Evolutionary conservation across 2,888 invertebrate species (phyloP).

Genomic region (Drosophila vallismaia): DNA sequence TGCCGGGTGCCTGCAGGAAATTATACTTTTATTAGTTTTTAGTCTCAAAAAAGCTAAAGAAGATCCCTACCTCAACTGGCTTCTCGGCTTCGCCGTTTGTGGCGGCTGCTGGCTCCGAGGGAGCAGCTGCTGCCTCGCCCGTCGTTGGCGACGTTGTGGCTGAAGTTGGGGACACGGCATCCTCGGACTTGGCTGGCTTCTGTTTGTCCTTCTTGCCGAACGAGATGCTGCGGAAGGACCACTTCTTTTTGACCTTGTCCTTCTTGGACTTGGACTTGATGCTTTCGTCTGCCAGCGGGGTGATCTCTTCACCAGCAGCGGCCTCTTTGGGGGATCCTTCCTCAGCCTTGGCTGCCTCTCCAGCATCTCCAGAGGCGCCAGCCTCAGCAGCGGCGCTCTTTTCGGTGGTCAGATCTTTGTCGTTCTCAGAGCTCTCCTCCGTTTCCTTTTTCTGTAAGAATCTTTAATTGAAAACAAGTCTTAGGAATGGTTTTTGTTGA

Average conservation of each 20-base stretch:
- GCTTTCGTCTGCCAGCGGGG: constrained; percentile 81
- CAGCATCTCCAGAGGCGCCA: constrained; percentile 50
- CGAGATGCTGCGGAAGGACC: constrained; percentile 94
- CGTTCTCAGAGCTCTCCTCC: constrained; percentile 86
- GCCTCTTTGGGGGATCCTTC: constrained; percentile 70
- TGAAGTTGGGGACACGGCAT: constrained; percentile 81
- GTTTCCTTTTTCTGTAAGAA: constrained; percentile 85
- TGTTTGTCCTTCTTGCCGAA: constrained; percentile 94
- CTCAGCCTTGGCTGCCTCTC: constrained; percentile 73
- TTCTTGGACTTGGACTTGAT: constrained; percentile 87
- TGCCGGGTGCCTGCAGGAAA: constrained; percentile 16
- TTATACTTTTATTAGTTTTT: no score
- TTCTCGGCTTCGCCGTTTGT: constrained; percentile 86
- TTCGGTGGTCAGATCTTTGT: constrained; percentile 88
- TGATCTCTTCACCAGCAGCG: constrained; percentile 73
- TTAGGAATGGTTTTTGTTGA: background rate
- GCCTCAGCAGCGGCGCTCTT: constrained; percentile 84
- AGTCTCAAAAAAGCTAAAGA: no score
- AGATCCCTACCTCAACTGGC: constrained; percentile 85
- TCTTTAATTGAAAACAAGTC: background rate
- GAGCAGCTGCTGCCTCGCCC: constrained; percentile 41
- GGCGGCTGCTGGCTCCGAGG: constrained; percentile 55
- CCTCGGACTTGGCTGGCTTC: constrained; percentile 89
- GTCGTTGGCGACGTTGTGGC: constrained; percentile 56
- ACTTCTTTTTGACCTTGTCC: constrained; percentile 93